These are phyloP conservation scores for Diorhabda carinulata DNA, from an alignment of 1,140 invertebrate genomes.

Conservation along the genomic window DNA sequence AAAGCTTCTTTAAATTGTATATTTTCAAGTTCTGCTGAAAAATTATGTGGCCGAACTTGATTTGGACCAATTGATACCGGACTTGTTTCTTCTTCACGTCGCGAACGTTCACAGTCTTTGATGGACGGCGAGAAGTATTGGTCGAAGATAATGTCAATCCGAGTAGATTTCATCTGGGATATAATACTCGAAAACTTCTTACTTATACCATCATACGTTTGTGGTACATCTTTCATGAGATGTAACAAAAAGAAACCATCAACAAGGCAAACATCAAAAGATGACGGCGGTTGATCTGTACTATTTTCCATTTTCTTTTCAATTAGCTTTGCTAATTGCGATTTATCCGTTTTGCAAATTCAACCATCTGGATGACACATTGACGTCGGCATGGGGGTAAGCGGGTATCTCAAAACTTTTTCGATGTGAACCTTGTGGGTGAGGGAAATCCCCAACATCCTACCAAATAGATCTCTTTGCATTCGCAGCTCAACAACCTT, in stretches of 20 bases:
- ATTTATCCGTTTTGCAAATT: conserved; percentile 17
- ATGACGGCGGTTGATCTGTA: conserved; percentile 2
- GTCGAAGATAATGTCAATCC: too few relatives aligned
- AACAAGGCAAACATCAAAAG: conserved; percentile 4
- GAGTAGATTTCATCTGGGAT: too few relatives aligned
- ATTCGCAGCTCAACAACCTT: conserved; percentile 12
- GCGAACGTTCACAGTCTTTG: conserved; percentile 37
- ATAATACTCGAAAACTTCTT: too few relatives aligned
- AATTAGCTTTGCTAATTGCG: not conserved
- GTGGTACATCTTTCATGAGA: conserved; percentile 12
- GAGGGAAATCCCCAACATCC: conserved; percentile 15
- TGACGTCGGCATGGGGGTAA: conserved; percentile 10
- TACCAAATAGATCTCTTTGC: conserved; percentile 20
- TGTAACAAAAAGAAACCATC: conserved; percentile 17
- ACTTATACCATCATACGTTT: conserved; percentile 1
- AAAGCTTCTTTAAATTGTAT: conserved; percentile 13
- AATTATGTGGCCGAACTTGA: conserved; percentile 29
- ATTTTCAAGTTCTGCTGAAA: conserved; percentile 28
- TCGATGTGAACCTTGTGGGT: conserved; percentile 18
- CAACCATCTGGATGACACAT: conserved; percentile 13
- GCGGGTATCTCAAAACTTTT: conserved; percentile 19
- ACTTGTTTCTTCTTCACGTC: conserved; percentile 29
- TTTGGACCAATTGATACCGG: conserved; percentile 21
- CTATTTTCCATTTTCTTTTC: conserved; percentile 2
- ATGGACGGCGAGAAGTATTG: conserved; percentile 16